Conservation (phyloP, 2,113 vertebrate genomes). For the Sceloporus undulatus region DNA sequence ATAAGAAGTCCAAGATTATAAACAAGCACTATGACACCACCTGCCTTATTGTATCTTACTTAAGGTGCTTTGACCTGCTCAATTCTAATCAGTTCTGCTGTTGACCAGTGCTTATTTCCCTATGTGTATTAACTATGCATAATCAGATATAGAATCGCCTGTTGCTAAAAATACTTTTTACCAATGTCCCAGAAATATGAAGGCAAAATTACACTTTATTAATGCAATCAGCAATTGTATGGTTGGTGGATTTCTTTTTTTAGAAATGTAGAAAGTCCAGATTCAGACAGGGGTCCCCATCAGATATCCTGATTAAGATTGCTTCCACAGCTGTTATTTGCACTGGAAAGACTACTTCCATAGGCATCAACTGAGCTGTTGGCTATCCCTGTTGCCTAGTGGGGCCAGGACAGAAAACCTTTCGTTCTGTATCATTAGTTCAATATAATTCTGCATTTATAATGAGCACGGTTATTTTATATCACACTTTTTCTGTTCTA, state of each 20-base stretch:
- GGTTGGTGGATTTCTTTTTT: background rate
- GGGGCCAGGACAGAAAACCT: constrained; percentile 5
- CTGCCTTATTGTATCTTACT: constrained; percentile 69
- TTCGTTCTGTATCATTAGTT: constrained; percentile 59
- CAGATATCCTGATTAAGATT: background rate
- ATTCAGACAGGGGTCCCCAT: background rate
- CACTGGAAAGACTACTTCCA: background rate
- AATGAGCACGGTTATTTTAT: constrained; percentile 37
- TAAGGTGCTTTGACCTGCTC: constrained; percentile 66
- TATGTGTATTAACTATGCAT: constrained; percentile 59
- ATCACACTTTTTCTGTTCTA: constrained; percentile 36
- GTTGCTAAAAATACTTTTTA: constrained; percentile 18
- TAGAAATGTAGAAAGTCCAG: background rate
- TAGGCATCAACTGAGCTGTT: background rate
- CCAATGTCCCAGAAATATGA: constrained; percentile 22
- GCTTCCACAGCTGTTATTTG: background rate
- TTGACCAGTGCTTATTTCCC: constrained; percentile 29
- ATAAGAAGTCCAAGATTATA: constrained; percentile 8
- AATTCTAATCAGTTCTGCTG: constrained; percentile 40
- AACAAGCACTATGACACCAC: constrained; percentile 26
- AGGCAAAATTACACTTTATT: background rate
- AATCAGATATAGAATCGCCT: constrained; percentile 37
- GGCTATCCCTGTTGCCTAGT: constrained; percentile 3
- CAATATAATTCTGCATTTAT: background rate
- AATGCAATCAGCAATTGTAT: background rate